Evolutionary conservation across 2,797 vertebrate species (phyloP), one percentile per base, ranked within the genome.

Genomic region (Argentina silus): DNA sequence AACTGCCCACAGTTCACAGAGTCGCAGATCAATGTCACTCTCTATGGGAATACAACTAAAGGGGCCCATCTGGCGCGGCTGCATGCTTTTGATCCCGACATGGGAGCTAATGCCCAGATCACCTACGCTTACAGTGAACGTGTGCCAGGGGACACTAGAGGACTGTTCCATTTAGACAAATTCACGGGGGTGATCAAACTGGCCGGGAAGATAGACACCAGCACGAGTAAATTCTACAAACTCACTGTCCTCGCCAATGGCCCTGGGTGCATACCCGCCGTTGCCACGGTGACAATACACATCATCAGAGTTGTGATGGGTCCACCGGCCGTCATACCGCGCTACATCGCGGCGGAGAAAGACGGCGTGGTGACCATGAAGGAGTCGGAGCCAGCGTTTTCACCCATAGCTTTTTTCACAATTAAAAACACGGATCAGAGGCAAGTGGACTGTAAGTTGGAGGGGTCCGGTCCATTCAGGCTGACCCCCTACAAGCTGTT

Each of bases 351-450:
- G 15, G 92, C 92, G 47, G 97, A 98, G 89, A 93, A 89, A 14
- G 95, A 98, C 15, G 97, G 96, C 0, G 88, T 96, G 44, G 93
- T 99, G 23, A 95, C 92, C 69, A 69, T 99, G 80, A 98, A 95
- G 78, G 98, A 99, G 78, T 89, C 96, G 10, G 98, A 99, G 72
- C 96, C 96, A 11, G 70, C 94, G 0, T 94, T 96, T 83, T 94
- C 97, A 14, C 98, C 98, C 0, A 93, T 99, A 59, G 98, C 97
- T 15, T 98, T 99, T 92, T 98, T 98, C 80, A 98, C 96, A 0
- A 88, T 99, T 44, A 97, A 95, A 87, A 98, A 98, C 72, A 92
- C 94, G 0, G 95, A 95, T 73, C 87, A 86, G n/a, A 95, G 93
- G 76, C 94, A 88, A 74, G 94, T 96, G 15, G 91, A 91, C 75